These are phyloP conservation scores for Aphidius colemani DNA, from an alignment of 2,888 invertebrate genomes.

Conservation along the genomic window DNA sequence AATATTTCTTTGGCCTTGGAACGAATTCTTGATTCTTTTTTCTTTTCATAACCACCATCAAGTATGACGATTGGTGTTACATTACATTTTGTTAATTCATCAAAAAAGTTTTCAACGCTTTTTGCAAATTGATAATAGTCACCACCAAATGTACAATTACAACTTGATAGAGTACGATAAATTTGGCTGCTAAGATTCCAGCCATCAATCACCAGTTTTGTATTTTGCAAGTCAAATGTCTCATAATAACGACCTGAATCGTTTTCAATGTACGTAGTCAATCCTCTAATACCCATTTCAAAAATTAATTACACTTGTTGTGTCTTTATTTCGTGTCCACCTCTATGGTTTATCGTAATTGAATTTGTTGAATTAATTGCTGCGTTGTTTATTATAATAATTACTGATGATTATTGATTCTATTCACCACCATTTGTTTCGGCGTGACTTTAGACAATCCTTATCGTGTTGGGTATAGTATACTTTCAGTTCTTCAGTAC, in stretches of 20 bases:
- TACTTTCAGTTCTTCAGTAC: too few species aligned
- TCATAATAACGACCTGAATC: constrained; percentile 70
- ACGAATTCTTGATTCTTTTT: constrained; percentile 72
- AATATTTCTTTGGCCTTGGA: constrained; percentile 67
- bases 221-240: constrained; percentile 69
- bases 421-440: too few species aligned
- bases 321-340: too few species aligned
- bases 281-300: constrained; percentile 82
- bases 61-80: constrained; percentile 75
- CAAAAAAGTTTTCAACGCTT: constrained; percentile 72
- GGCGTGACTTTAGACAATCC: too few species aligned
- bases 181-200: constrained; percentile 75
- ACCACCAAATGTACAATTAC: constrained; percentile 79
- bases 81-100: constrained; percentile 71
- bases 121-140: constrained; percentile 81
- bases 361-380: too few species aligned
- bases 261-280: constrained; percentile 78
- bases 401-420: too few species aligned
- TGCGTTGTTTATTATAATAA: too few species aligned
- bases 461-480: too few species aligned
- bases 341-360: too few species aligned
- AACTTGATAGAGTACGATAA: constrained; percentile 67
- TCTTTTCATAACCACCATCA: constrained; percentile 78
- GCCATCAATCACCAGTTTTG: constrained; percentile 79
- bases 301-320: too few species aligned